Base-by-base conservation (phyloP, 1,140 invertebrate species). In the Thaumetopoea pityocampa region DNA sequence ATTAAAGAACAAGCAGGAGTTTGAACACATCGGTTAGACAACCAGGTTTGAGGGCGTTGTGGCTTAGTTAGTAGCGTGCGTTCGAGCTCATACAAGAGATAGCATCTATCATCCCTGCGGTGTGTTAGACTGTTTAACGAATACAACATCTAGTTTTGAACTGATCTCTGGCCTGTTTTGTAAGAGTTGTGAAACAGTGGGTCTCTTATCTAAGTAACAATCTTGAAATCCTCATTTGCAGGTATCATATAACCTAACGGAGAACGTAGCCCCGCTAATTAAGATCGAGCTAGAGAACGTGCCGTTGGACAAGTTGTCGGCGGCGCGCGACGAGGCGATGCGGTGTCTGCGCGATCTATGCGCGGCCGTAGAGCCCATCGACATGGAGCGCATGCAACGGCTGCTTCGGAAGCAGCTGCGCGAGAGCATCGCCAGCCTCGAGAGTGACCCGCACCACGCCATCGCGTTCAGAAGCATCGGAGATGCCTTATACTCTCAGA, bases 401-500 rank as follows among this genome's bases (percentile, higher is more conserved):
- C 87, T 96, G 1, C 88, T 96, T 17, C 88, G 91, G 41, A 90
- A 91, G 45, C 88, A 90, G 40, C 90, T 93, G 30, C 80, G 94
- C 4, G 91, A 94, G 64, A 86, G 88, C 62, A 84, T 94, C 26
- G 92, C 89, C 47, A 86, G 88, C 50, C 73, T 94, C 3, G 95
- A 96, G 82, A 92, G 89, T 11, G 87, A 88, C 45, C 94, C 94
- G 1, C 92, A 95, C 64, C 89, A 92, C 40, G 83, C 89, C 4
- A 77, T 96, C 17, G 91, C 93, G 1, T 91, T 90, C 63, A 88
- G 91, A 52, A 87, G 94, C 16, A 93, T 97, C 63, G 92, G 91
- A 0, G 93, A 97, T 72, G 90, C 93, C 52, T 81, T 97, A 9
- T 96, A 95, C 79, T 94, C 94, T 5, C 87, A 90, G 26, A 89